Percentiles rank a stretch among this genome's conserved stretches.
Conservation (phyloP, 1,140 invertebrate genomes). For the Bacillus rossius region DNA sequence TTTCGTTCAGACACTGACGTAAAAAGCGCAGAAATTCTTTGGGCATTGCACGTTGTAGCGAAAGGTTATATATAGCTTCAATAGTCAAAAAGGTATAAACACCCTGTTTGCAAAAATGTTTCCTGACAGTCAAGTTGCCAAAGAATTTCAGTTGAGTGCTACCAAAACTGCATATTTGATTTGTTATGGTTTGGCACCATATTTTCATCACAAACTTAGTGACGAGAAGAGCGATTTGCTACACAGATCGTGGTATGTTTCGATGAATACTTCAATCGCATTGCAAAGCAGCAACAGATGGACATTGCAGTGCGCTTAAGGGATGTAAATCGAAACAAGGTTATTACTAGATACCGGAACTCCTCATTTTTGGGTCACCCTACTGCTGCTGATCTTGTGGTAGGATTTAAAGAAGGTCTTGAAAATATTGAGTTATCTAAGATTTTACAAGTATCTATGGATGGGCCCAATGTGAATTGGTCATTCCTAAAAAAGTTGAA, state of each 20-base stretch:
- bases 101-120: no score
- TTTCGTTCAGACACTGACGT: no score
- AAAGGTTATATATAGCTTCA: no score
- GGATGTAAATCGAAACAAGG: slow-evolving; percentile 11
- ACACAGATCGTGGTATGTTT: slow-evolving; percentile 18
- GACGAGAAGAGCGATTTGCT: neutral
- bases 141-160: no score
- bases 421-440: slow-evolving; percentile 5
- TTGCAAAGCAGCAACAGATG: slow-evolving; percentile 17
- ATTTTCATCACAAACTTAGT: slow-evolving; percentile 21
- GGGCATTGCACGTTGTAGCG: no score
- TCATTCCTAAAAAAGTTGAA: slow-evolving; percentile 1
- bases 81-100: no score
- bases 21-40: no score
- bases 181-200: no score
- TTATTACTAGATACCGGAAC: slow-evolving; percentile 18
- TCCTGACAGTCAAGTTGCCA: no score
- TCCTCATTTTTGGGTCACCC: slow-evolving; percentile 19
- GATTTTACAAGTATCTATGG: slow-evolving; percentile 6
- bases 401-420: slow-evolving; percentile 9
- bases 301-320: slow-evolving; percentile 18
- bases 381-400: slow-evolving; percentile 19
- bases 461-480: slow-evolving; percentile 22
- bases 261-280: slow-evolving; percentile 23
- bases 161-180: no score